Evolutionary conservation across 2,113 vertebrate genomes (phyloP).

Genomic region (Anser cygnoides): DNA sequence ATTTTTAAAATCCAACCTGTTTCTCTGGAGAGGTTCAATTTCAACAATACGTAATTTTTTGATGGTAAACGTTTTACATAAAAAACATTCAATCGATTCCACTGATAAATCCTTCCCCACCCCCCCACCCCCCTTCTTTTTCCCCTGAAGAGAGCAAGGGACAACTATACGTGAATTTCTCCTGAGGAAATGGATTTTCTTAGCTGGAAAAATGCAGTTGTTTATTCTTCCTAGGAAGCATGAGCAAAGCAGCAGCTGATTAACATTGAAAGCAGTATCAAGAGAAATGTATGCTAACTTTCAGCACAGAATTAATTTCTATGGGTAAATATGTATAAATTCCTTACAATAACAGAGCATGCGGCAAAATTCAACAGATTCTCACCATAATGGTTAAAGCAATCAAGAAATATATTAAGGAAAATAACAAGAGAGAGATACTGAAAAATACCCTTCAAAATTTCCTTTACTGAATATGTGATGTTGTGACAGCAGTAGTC

Average conservation of each 20-base stretch:
- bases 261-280: not conserved
- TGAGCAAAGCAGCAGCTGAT: not conserved
- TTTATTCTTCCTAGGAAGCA: not conserved
- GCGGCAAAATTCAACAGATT: slow-evolving; percentile 22
- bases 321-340: slow-evolving; percentile 17
- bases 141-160: not conserved
- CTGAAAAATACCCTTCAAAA: not conserved
- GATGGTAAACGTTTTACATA: not conserved
- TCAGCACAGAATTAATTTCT: slow-evolving; percentile 31
- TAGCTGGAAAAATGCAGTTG: not conserved
- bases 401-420: not conserved
- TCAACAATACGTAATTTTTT: not conserved
- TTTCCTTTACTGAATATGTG: not conserved
- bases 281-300: not conserved
- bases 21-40: not conserved
- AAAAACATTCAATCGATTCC: not conserved
- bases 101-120: not conserved
- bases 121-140: too few species aligned
- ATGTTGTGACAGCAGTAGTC: not conserved
- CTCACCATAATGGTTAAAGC: not conserved
- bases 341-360: not conserved
- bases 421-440: not conserved
- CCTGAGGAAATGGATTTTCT: not conserved
- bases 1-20: not conserved
- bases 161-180: not conserved